Evolutionary conservation across 2,113 vertebrate species (phyloP).

Genomic region (Cnemophilus loriae): DNA sequence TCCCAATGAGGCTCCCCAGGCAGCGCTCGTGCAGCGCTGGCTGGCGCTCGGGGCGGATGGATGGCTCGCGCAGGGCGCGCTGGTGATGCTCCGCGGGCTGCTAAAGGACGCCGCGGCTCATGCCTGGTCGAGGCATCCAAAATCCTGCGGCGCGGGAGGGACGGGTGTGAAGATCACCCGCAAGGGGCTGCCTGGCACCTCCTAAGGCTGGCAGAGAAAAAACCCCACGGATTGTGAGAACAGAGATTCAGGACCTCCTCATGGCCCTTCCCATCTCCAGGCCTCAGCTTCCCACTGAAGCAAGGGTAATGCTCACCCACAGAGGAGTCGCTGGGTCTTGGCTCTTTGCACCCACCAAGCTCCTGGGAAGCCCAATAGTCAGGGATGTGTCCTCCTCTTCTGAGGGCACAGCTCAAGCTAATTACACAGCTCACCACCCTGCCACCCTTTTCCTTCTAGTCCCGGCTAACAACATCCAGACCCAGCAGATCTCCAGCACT

Average conservation of each 20-base stretch:
- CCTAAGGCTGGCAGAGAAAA: background rate
- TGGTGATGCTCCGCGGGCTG: background rate
- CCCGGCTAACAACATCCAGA: background rate
- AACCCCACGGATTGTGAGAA: fast-evolving
- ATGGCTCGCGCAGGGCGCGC: fast-evolving
- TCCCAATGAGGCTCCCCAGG: constrained; percentile 13
- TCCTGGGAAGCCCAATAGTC: fast-evolving
- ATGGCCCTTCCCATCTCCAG: background rate
- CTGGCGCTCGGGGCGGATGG: fast-evolving
- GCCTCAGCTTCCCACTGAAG: background rate
- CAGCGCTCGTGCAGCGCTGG: background rate
- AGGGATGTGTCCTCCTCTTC: background rate
- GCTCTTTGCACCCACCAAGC: background rate
- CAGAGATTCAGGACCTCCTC: fast-evolving
- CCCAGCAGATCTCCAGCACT: background rate
- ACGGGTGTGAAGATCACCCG: background rate
- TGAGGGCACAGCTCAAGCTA: background rate
- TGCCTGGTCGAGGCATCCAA: background rate
- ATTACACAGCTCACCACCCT: background rate
- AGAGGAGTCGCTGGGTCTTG: background rate
- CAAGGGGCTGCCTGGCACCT: no score
- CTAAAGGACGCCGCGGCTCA: background rate
- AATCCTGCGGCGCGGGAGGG: fast-evolving
- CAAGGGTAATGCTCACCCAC: background rate
- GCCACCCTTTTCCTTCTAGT: background rate